Conservation (phyloP, 2,888 invertebrate genomes). For the Strigamia transsilvanica region DNA sequence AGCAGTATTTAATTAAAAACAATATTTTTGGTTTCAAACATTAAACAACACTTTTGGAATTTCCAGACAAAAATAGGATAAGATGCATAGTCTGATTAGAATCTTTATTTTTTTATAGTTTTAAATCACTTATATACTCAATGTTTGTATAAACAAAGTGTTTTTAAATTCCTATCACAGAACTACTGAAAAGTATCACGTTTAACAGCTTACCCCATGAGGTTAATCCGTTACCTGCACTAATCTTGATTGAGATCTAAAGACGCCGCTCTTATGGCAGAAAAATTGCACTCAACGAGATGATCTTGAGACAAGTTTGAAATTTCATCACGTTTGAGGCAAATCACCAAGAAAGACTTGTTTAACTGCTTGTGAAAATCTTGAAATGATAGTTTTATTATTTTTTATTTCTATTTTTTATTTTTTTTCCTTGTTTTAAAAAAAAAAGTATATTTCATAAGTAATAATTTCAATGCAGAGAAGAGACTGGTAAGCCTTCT, state of each 20-base stretch:
- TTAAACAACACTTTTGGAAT: no score
- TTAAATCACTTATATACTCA: background rate
- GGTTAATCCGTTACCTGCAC: constrained; percentile 43
- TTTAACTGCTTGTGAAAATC: constrained; percentile 10
- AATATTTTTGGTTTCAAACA: background rate
- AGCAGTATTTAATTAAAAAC: constrained; percentile 4
- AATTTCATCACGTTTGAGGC: constrained; percentile 31
- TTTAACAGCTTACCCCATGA: constrained; percentile 47
- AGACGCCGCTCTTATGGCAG: constrained; percentile 27
- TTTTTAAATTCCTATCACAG: constrained; percentile 41
- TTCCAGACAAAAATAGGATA: no score
- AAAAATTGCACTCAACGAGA: constrained; percentile 36
- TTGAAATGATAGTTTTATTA: constrained; percentile 19
- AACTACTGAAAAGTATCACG: constrained; percentile 45
- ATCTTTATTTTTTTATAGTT: background rate
- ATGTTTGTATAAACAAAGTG: constrained; percentile 16
- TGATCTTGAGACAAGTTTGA: constrained; percentile 33
- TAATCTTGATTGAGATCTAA: constrained; percentile 49
- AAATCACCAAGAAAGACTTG: constrained; percentile 23
- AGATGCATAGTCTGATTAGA: background rate
- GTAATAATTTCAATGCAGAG: constrained; percentile 1
- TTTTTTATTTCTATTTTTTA: background rate
- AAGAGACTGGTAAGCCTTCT: background rate
- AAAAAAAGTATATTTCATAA: background rate
- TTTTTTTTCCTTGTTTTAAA: background rate